Percentiles rank a stretch among this genome's conserved stretches.
These are phyloP conservation scores for Trididemnum clinides DNA, from an alignment of 23 tunicate species.

Conservation along the genomic window DNA sequence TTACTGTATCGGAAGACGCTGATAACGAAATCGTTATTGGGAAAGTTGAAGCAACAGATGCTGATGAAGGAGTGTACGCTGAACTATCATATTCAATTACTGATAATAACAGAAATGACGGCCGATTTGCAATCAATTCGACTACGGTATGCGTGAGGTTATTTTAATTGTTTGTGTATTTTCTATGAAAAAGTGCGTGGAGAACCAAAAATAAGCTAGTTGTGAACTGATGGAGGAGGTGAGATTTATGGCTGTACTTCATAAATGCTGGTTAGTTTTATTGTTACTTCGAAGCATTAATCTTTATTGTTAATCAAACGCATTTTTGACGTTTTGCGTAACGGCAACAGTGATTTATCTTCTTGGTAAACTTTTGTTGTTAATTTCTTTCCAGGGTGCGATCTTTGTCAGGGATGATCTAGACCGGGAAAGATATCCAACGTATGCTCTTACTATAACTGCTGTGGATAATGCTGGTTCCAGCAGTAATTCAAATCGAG, in stretches of 20 bases:
- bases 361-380: too few species aligned
- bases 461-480: not conserved
- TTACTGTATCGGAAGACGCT: not conserved
- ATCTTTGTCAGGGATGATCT: not conserved
- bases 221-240: too few species aligned
- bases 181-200: too few species aligned
- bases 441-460: not conserved
- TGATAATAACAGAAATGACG: not conserved
- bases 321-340: too few species aligned
- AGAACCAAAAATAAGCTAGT: too few species aligned
- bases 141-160: too few species aligned
- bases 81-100: not conserved
- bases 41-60: not conserved
- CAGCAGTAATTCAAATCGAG: not conserved
- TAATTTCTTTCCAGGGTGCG: constrained; percentile 18
- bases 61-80: not conserved
- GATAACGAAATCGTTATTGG: not conserved
- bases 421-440: constrained; percentile 5
- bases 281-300: too few species aligned
- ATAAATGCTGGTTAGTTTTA: too few species aligned
- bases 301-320: too few species aligned
- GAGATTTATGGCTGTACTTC: too few species aligned
- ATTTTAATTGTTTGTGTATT: too few species aligned
- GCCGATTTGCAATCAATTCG: not conserved
- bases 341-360: too few species aligned